Base-by-base conservation (phyloP, 2,113 vertebrate species). In the Syrrhaptes paradoxus region DNA sequence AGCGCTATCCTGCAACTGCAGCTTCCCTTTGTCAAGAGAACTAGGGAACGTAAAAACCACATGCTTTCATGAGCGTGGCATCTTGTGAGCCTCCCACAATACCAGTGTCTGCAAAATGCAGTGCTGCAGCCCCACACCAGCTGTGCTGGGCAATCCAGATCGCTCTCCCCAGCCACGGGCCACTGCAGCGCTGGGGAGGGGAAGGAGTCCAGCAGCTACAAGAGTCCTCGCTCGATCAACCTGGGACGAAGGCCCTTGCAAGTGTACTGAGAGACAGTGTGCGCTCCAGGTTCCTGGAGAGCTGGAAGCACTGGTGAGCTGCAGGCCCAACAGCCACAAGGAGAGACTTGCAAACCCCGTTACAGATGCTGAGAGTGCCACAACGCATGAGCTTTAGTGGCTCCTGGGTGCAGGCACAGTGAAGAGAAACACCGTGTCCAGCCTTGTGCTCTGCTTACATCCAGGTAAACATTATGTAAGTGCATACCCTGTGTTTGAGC, bases 381-480 rank as follows among this genome's bases (percentile, higher is more conserved):
- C 45, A 19, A 58, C 20, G 45, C 1, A 6, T 48, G 22, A 52
- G 8, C 2, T 2, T 59, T 54, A 32, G 46, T 9, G 31, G 32
- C 29, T 79, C 36, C 41, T 17, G 61, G 28, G 13, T 24, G 57
- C 36, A 58, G 34, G 41, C 32, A 80, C 52, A 29, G 58, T 13
- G 55, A 66, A 54, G 77, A 55, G 66, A 86, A 90, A 91, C 55
- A 59, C 43, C 65, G 77, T 62, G 55, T 87, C 59, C 90, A 73
- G 85, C 55, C 26, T 62, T 49, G 52, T 12, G 14, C 77, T 83
- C 51, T 94, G 75, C 92, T 92, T 80, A 83, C 59, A 48, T 34
- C 29, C 59, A 85, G 85, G 78, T 46, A 93, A 96, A 95, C 38
- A 70, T 91, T 79, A 89, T 46, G 49, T 70, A 92, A 89, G n/a